Base-by-base conservation (phyloP, 2,113 vertebrate genomes). In the Thalassoma bifasciatum region DNA sequence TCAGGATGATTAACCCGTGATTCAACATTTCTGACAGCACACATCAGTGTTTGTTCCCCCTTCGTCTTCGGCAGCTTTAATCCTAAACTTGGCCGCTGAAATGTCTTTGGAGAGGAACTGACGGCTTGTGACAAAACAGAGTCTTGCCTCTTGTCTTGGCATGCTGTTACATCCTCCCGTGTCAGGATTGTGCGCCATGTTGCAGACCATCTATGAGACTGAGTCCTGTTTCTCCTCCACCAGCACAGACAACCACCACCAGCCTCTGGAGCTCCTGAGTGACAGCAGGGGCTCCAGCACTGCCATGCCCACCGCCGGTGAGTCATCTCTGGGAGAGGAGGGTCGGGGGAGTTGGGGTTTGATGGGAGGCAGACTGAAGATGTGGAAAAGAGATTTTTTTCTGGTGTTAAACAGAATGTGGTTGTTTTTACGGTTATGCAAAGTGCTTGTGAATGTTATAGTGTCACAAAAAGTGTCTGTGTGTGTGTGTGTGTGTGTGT, bases 201-300 rank as follows among this genome's bases (percentile, higher is more conserved):
- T 92, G 85, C 91, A 92, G 84, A 92, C 91, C 82, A 92, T 92
- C 84, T 92, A 92, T 71, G 91, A 92, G 85, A 92, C 89, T 10
- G 91, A 92, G 84, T 92, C 88, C 69, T 91, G 88, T 65, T 92
- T 91, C 66, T 90, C 88, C 38, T 86, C 89, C 34, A 36, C 82
- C 21, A 78, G 75, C 80, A 53, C 91, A 60, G 89, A 86, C 83
- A 63, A 68, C 76, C 85, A 79, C 54, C 88, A 83, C 53, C 85
- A 89, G 79, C 89, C 89, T 66, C 86, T 92, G 91, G 88, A 92
- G 89, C 91, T 92, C 88, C 81, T 91, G 83, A 88, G 63, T 56
- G 67, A 69, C 84, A 82, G 30, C 83, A 73, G 89, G 86, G 69
- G 89, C 88, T 91, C 88, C 68, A 51, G 85, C 50, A 11, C 75